phyloP scores from a whole-genome alignment of 2,113 vertebrate species.

The Anas platyrhynchos region DNA sequence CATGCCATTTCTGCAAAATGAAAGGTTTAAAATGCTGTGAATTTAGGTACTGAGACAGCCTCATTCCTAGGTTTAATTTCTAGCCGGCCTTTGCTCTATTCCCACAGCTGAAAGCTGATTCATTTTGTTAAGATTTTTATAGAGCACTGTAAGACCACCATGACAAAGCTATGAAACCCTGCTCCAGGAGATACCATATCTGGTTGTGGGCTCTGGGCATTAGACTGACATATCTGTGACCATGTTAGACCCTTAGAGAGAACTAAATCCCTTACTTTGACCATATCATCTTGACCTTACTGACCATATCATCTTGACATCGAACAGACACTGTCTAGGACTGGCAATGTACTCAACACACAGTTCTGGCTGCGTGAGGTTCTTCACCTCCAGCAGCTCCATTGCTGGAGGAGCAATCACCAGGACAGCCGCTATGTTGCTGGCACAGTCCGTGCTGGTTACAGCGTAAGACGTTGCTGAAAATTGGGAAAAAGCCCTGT shows the following conservation, averaged over 20 bases:
- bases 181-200: background rate
- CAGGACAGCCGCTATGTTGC: background rate
- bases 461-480: background rate
- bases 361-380: background rate
- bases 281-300: background rate
- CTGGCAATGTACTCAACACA: background rate
- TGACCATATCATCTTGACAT: background rate
- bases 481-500: background rate
- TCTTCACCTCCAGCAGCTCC: background rate
- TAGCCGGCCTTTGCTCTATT: background rate
- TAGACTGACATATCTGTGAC: background rate
- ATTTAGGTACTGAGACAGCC: background rate
- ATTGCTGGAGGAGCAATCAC: background rate
- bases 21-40: background rate
- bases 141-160: background rate
- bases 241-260: fast-evolving
- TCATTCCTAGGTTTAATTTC: background rate
- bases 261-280: background rate
- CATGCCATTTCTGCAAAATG: background rate
- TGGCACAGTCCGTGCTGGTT: background rate
- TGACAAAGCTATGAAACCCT: background rate
- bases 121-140: background rate
- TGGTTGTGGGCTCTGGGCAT: background rate
- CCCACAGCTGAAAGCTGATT: background rate
- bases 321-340: background rate